Evolutionary conservation across 1,140 invertebrate genomes (phyloP).

Genomic region (Brachionus koreanus): DNA sequence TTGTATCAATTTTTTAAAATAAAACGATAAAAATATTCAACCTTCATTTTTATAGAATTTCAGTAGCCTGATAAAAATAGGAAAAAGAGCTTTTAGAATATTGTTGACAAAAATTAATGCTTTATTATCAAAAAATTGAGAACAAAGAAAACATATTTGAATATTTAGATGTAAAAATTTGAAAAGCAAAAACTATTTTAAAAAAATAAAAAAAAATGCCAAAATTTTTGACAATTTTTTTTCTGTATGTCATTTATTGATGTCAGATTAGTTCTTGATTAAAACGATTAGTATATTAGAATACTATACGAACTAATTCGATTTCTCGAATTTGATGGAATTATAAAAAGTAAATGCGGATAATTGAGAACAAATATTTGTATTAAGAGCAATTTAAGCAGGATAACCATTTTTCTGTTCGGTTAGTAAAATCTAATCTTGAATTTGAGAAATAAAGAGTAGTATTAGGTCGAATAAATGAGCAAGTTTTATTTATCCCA

Average conservation of each 20-base stretch:
- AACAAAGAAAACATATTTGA: no score
- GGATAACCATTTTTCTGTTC: neutral
- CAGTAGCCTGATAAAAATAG: no score
- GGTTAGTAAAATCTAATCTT: neutral
- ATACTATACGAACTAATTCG: neutral
- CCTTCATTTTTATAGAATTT: no score
- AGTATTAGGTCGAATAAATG: neutral
- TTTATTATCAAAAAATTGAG: no score
- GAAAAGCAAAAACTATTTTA: no score
- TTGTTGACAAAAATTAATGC: no score
- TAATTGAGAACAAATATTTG: neutral
- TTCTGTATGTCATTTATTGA: neutral
- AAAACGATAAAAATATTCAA: no score
- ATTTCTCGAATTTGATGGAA: neutral
- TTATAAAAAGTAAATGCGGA: neutral
- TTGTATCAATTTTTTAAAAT: no score
- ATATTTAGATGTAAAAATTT: no score
- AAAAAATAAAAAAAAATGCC: neutral
- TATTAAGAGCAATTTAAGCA: neutral
- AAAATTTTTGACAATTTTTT: neutral
- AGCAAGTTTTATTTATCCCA: neutral
- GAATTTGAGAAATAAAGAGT: neutral
- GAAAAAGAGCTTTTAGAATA: no score
- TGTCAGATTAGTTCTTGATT: neutral
- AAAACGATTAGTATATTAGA: neutral